Conservation (phyloP, 2,888 invertebrate species). For the Chouioia cunea region DNA sequence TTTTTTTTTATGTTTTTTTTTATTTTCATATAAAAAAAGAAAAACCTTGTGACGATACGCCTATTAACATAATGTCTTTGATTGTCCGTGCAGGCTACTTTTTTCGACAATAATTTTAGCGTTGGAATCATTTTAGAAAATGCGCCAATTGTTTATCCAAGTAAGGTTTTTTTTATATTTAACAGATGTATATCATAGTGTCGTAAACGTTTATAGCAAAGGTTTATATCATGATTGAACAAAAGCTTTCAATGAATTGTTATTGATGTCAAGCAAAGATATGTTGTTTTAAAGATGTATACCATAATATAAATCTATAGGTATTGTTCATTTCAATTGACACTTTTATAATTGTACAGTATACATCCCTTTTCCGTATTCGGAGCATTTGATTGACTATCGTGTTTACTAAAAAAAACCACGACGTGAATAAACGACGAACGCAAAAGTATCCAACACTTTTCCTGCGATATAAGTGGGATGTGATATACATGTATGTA, state of each 20-base stretch:
- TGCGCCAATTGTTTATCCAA: constrained; percentile 23
- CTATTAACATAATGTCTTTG: constrained; percentile 54
- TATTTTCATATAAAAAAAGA: constrained; percentile 10
- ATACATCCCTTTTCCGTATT: constrained; percentile 18
- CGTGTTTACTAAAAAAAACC: constrained; percentile 4
- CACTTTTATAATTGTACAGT: constrained; percentile 19
- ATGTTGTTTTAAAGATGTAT: constrained; percentile 26
- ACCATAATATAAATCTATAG: constrained; percentile 20
- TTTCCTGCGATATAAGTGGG: constrained; percentile 1
- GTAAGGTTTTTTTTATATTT: constrained; percentile 27
- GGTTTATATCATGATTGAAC: too few relatives aligned
- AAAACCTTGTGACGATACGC: constrained; percentile 12
- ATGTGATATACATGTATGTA: constrained; percentile 15
- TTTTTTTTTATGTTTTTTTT: constrained; percentile 36
- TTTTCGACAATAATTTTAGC: too few relatives aligned
- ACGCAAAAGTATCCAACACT: constrained; percentile 24
- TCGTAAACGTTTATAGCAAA: too few relatives aligned
- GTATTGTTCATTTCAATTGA: constrained; percentile 25
- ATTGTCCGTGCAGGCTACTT: constrained; percentile 63
- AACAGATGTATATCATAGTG: background rate
- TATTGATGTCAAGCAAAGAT: too few relatives aligned
- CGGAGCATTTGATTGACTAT: background rate
- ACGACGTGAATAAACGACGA: constrained; percentile 10
- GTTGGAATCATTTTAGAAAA: constrained; percentile 23
- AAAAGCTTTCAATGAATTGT: too few relatives aligned